Conservation (phyloP, 2,113 vertebrate species). For the Pavo muticus region DNA sequence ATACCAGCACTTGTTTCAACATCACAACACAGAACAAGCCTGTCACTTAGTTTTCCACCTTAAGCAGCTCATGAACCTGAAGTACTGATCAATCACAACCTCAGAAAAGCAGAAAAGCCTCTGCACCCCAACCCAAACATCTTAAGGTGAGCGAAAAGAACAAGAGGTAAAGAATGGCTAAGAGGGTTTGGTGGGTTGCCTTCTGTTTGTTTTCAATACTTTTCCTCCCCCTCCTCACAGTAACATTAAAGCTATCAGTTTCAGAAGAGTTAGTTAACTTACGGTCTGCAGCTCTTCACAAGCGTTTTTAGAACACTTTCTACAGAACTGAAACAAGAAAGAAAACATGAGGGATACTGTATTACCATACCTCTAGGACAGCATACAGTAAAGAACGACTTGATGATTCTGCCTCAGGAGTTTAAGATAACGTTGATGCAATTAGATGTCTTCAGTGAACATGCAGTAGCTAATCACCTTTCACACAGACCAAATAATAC, state of each 20-base stretch:
- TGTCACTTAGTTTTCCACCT: not conserved
- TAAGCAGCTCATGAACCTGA: not conserved
- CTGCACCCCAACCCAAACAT: not conserved
- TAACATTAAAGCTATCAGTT: not conserved
- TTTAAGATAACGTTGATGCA: constrained; percentile 61
- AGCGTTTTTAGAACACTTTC: constrained; percentile 95
- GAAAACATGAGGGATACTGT: constrained; percentile 1
- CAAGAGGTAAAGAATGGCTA: not conserved
- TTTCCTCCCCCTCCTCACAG: not conserved
- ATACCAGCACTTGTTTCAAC: not conserved
- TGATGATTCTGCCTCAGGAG: constrained; percentile 21
- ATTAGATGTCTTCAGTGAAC: constrained; percentile 69
- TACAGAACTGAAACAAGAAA: constrained; percentile 85
- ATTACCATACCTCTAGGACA: constrained; percentile 17
- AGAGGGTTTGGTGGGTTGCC: not conserved
- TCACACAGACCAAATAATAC: constrained; percentile 19
- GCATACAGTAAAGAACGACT: constrained; percentile 24
- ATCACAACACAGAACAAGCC: not conserved
- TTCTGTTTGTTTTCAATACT: not conserved
- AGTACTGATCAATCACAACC: not conserved
- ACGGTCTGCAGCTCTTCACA: constrained; percentile 96
- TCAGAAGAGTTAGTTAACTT: constrained; percentile 74
- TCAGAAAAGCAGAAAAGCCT: not conserved
- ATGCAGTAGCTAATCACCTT: constrained; percentile 75
- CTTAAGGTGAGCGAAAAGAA: not conserved